Base-by-base conservation (phyloP, 2,797 vertebrate genomes). In the Yasuhikotakia modesta region DNA sequence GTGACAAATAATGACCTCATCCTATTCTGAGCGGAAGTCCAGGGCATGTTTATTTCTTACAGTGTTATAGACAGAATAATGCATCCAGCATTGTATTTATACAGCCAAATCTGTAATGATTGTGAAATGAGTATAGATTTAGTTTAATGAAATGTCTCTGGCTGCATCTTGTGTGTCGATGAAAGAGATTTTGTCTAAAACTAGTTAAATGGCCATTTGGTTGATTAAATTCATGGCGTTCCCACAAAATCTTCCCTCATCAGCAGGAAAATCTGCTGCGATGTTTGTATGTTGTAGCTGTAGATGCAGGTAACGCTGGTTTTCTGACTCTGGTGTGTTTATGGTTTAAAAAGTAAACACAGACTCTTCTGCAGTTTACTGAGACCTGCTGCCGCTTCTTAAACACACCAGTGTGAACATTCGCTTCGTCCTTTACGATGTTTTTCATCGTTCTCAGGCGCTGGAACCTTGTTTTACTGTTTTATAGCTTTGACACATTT, bases 161-260 rank as follows among this genome's bases (percentile, higher is more conserved):
- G 67, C 81, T 16, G 17, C 80, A 73, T 61, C 73, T 69, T 78
- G 53, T 70, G 57, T 77, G 64, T 14, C 46, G 55, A 75, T 39
- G 76, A 52, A 35, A 35, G 22, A 79, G 77, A 78, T 84, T 87
- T 76, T 84, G 57, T 76, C 65, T 64, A 57, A 72, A 81, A 77
- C 74, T 78, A 88, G 84, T 86, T 27, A 27, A 86, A 86, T 88
- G 86, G 70, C 82, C 84, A 76, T 86, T 89, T 82, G 66, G 80
- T 70, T 84, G 71, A 81, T 85, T n/a, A 82, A 74, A 83, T 83
- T 71, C 82, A 78, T n/a, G 2, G n/a, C n/a, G 53, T 30, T 60
- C 16, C 12, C 12, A 48, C 52, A 24, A 22, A 39, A 0, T 17
- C 8, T 22, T 5, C 32, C 19, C 73, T 52, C n/a, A 21, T 76